phyloP scores from a whole-genome alignment of 1,140 invertebrate species.

The Ips nitidus region DNA sequence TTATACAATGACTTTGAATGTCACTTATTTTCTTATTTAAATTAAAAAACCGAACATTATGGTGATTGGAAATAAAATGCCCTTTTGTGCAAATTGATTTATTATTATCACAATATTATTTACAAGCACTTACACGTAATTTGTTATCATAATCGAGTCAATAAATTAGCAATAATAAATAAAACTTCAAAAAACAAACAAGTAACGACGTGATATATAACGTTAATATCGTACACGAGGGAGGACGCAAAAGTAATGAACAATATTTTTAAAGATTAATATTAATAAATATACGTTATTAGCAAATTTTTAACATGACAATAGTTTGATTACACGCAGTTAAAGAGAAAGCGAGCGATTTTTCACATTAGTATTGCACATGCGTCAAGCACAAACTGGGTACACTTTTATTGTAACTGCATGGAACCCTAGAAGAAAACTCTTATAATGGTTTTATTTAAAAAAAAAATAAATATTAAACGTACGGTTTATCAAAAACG shows the following conservation, averaged over 20 bases:
- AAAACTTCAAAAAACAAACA: conserved; percentile 33
- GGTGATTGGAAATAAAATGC: too few relatives aligned
- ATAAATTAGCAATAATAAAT: conserved; percentile 39
- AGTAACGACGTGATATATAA: conserved; percentile 18
- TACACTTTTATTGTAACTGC: too few relatives aligned
- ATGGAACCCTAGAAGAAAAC: too few relatives aligned
- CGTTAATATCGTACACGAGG: not conserved
- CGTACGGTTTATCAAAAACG: too few relatives aligned
- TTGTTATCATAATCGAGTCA: conserved; percentile 40
- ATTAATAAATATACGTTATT: conserved; percentile 1
- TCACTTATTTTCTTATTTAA: too few relatives aligned
- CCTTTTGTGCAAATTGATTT: conserved; percentile 49
- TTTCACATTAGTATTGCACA: too few relatives aligned
- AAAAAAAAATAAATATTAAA: too few relatives aligned
- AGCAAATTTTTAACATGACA: not conserved
- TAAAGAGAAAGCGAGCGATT: not conserved
- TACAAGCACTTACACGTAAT: conserved; percentile 51
- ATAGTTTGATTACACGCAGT: not conserved
- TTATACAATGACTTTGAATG: too few relatives aligned
- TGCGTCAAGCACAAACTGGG: too few relatives aligned
- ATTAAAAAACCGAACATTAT: too few relatives aligned
- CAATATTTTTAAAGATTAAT: conserved; percentile 4
- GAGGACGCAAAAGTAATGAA: not conserved
- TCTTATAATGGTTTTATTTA: too few relatives aligned
- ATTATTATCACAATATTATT: conserved; percentile 51